A percentile compares a stretch with the other conserved stretches of the same genome.
Conservation (phyloP, 2,797 vertebrate genomes). For the Sitta carolinensis region DNA sequence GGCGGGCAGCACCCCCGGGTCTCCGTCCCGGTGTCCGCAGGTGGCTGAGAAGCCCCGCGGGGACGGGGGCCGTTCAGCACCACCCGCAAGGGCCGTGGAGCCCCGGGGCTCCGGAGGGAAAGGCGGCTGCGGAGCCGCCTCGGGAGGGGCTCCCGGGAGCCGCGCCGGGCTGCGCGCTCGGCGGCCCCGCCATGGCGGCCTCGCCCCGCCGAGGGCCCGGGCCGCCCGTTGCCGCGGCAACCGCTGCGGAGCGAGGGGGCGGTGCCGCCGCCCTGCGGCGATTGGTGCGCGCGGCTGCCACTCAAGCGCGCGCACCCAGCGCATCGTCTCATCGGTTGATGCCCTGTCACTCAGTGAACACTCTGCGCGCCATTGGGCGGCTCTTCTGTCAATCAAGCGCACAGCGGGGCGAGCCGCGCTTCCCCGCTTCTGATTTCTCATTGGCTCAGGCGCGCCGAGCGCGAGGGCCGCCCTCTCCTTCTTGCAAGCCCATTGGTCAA, state of each 20-base stretch:
- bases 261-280: not conserved
- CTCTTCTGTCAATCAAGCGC: rapidly evolving
- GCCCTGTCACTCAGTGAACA: rapidly evolving
- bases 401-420: not conserved
- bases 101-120: too few relatives aligned
- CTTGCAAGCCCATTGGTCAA: rapidly evolving
- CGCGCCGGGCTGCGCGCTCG: too few relatives aligned
- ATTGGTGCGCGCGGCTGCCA: not conserved
- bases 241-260: not conserved
- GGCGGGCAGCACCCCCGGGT: not conserved
- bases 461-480: not conserved
- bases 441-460: not conserved
- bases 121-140: not conserved
- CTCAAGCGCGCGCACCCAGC: not conserved
- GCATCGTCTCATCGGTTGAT: rapidly evolving
- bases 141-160: too few relatives aligned
- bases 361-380: rapidly evolving
- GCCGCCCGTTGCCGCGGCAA: not conserved
- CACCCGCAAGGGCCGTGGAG: not conserved
- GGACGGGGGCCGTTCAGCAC: too few relatives aligned
- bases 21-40: not conserved
- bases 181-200: not conserved
- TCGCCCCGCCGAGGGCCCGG: not conserved
- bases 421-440: not conserved
- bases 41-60: not conserved